Percentiles rank a stretch among this genome's conserved stretches.
Conservation (phyloP, 2,113 vertebrate species). For the Proteles cristata region DNA sequence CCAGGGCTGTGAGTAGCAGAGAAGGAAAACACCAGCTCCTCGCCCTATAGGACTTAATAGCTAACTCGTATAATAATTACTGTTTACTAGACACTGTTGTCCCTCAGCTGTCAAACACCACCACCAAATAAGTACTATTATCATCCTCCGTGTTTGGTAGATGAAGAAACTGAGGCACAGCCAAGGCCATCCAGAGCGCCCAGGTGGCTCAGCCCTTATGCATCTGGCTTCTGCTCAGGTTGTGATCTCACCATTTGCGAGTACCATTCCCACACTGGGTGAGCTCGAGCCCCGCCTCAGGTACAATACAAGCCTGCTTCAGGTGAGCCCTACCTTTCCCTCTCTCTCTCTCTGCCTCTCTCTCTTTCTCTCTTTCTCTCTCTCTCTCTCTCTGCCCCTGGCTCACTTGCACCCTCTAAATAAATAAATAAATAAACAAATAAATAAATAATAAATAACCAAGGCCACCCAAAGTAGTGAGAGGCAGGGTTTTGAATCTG, state of each 20-base stretch:
- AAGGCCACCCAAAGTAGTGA: background rate
- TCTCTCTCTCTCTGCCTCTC: no score
- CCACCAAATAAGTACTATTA: background rate
- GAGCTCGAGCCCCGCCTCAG: no score
- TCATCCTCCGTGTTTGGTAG: background rate
- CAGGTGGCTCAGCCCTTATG: no score
- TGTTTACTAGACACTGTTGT: background rate
- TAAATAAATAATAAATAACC: background rate
- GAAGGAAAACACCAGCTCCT: background rate
- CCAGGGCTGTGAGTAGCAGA: background rate
- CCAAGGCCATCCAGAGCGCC: background rate
- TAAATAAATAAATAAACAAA: background rate
- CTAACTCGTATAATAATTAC: background rate
- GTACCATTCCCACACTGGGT: no score
- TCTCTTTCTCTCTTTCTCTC: no score
- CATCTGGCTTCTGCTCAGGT: no score
- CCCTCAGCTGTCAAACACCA: background rate
- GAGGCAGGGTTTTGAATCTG: background rate
- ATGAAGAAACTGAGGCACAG: background rate
- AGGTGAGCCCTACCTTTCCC: no score
- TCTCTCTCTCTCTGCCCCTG: no score
- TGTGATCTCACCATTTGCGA: no score
- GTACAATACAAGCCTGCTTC: no score
- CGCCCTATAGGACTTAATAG: background rate
- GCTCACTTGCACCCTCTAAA: no score